Conservation (phyloP, 2,797 vertebrate species). For the Toxotes lorentzi region DNA sequence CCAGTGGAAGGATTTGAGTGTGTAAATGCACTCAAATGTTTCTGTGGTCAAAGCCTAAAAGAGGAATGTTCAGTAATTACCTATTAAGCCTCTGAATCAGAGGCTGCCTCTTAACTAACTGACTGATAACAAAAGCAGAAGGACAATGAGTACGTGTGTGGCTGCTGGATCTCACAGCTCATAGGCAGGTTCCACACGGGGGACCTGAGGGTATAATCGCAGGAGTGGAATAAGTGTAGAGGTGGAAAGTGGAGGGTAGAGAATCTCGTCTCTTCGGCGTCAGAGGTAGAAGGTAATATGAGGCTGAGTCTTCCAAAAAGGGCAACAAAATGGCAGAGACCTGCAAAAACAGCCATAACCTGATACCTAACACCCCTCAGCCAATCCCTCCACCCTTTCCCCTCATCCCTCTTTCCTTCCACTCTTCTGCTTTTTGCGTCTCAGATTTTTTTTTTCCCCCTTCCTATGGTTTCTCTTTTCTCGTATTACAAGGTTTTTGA, state of each 20-base stretch:
- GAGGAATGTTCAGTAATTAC: slow-evolving; percentile 51
- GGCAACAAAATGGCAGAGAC: slow-evolving; percentile 7
- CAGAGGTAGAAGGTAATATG: neutral
- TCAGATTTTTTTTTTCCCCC: slow-evolving; percentile 14
- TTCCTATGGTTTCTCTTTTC: slow-evolving; percentile 38
- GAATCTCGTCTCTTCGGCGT: neutral
- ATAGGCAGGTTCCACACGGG: slow-evolving; percentile 61
- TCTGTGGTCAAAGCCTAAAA: slow-evolving; percentile 25
- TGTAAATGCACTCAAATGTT: slow-evolving; percentile 42
- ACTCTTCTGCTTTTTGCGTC: slow-evolving; percentile 4
- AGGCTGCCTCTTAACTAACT: slow-evolving; percentile 13
- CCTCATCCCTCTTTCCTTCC: neutral
- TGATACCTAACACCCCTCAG: slow-evolving; percentile 24
- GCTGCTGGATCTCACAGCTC: slow-evolving; percentile 43
- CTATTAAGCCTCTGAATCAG: slow-evolving; percentile 36
- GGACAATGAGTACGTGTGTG: neutral
- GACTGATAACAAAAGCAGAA: slow-evolving; percentile 11
- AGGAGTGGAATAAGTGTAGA: slow-evolving; percentile 19
- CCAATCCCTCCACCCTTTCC: too few species aligned
- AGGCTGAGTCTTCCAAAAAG: slow-evolving; percentile 10
- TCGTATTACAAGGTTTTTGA: slow-evolving; percentile 49
- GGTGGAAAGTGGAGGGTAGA: neutral
- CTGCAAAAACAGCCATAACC: slow-evolving; percentile 28
- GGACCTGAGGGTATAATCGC: slow-evolving; percentile 47
- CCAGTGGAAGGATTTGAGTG: slow-evolving; percentile 34